These are phyloP conservation scores for Hymenochirus boettgeri DNA, from an alignment of 2,113 vertebrate species.

Conservation along the genomic window DNA sequence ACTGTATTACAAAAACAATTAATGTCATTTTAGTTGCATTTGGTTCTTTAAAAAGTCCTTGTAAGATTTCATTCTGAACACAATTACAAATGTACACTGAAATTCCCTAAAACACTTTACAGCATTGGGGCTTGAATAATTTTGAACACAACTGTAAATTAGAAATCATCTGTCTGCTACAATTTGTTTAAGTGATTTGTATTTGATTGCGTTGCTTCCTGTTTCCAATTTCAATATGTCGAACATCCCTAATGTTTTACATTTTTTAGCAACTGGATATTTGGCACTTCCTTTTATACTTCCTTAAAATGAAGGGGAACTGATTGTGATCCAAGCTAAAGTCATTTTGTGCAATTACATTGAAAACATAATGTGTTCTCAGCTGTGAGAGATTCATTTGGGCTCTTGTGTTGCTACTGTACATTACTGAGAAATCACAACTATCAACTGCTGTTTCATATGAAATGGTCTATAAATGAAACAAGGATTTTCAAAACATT, in stretches of 20 bases:
- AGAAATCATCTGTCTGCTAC: background rate
- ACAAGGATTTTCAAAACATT: background rate
- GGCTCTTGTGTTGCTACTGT: background rate
- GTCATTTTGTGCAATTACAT: slow-evolving; percentile 35
- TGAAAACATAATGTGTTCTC: slow-evolving; percentile 23
- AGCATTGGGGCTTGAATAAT: too few species aligned
- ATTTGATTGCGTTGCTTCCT: background rate
- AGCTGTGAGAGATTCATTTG: slow-evolving; percentile 24
- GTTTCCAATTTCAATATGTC: background rate
- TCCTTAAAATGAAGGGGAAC: slow-evolving; percentile 14
- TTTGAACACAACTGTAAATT: too few species aligned
- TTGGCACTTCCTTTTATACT: slow-evolving; percentile 5
- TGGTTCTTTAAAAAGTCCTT: too few species aligned
- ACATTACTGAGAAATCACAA: background rate
- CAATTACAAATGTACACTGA: too few species aligned
- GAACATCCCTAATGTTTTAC: background rate
- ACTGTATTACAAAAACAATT: too few species aligned
- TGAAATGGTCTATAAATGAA: background rate
- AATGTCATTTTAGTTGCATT: too few species aligned
- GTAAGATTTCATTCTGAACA: too few species aligned
- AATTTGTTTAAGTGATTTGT: slow-evolving; percentile 1
- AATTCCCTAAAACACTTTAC: too few species aligned
- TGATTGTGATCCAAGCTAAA: slow-evolving; percentile 33
- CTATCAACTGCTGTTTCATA: background rate
- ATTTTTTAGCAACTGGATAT: slow-evolving; percentile 3